Evolutionary conservation across 2,113 vertebrate genomes (phyloP), one percentile per base, ranked within the genome.

Genomic region (Verasper variegatus): DNA sequence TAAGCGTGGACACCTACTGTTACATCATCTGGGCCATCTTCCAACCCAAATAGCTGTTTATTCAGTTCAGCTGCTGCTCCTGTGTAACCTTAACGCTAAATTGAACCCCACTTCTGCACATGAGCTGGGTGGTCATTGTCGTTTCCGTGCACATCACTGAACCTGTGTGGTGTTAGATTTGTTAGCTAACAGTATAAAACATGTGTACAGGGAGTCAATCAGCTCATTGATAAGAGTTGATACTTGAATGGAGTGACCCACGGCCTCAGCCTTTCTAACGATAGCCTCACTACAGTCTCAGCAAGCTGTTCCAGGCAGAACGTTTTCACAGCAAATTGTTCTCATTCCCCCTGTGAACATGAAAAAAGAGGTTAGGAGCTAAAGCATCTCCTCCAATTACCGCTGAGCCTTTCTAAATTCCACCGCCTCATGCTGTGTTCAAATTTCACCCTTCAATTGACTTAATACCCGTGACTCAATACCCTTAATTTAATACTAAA

Each of bases 391-490:
- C 45, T 78, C n/a, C 68, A 81, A 83, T 89, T 88, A 76, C 82
- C 54, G 49, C 76, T 0, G 13, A 15, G 37, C 67, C 61, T 45
- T 71, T 45, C 70, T 78, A 68, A 87, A 81, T 88, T 83, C 74
- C 78, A 72, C 37, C 0, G 63, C 72, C 69, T 73, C 76, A 78
- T 26, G 56, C 75, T 62, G 73, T 65, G 84, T 77, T 63, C 66
- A 82, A 81, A 88, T 89, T 78, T 83, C 82, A 82, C 78, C 68
- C 84, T 81, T 76, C 80, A 84, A 61, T 79, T 88, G 74, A 85
- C 82, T 85, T 83, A 89, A 91, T 82, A 76, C 58, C 88, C 24
- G 24, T 75, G 74, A 83, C 81, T 86, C 62, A 70, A 76, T 52
- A 77, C 74, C 80, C 74, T 68, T 58, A 73, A 85, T 88, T 88